Conservation (phyloP, 2,888 invertebrate genomes). For the Drosophila setosimentum region DNA sequence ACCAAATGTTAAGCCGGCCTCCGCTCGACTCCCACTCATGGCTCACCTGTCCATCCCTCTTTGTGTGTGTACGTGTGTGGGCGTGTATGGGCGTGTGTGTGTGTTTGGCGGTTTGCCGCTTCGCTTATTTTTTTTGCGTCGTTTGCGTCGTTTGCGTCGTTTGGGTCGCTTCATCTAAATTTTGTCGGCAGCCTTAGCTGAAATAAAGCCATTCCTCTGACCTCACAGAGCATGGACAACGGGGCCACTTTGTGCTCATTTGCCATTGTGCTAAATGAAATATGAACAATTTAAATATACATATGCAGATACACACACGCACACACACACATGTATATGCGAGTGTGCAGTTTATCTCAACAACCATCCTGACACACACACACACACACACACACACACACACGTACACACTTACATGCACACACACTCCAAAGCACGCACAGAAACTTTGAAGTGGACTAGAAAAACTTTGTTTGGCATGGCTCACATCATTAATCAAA, state of each 20-base stretch:
- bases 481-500: conserved; percentile 66
- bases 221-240: conserved; percentile 25
- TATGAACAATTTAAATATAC: conserved; percentile 21
- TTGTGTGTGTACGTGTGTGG: conserved; percentile 9
- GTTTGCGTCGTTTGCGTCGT: conserved; percentile 8
- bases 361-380: conserved; percentile 3
- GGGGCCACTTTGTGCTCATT: conserved; percentile 28
- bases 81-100: conserved; percentile 5
- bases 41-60: not conserved
- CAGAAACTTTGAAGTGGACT: conserved; percentile 48
- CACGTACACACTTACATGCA: not conserved
- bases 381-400: not conserved
- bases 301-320: not conserved
- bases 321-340: conserved; percentile 3
- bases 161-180: conserved; percentile 59
- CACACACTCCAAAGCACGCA: conserved; percentile 1
- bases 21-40: conserved; percentile 20
- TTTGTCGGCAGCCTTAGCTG: conserved; percentile 51
- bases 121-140: conserved; percentile 38
- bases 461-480: conserved; percentile 47
- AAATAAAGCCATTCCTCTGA: conserved; percentile 50
- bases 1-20: conserved; percentile 15
- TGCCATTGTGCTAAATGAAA: conserved; percentile 50
- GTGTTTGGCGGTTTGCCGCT: conserved; percentile 44
- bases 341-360: conserved; percentile 15